Base-by-base conservation (phyloP, 1,140 invertebrate species). In the Diuraphis noxia region DNA sequence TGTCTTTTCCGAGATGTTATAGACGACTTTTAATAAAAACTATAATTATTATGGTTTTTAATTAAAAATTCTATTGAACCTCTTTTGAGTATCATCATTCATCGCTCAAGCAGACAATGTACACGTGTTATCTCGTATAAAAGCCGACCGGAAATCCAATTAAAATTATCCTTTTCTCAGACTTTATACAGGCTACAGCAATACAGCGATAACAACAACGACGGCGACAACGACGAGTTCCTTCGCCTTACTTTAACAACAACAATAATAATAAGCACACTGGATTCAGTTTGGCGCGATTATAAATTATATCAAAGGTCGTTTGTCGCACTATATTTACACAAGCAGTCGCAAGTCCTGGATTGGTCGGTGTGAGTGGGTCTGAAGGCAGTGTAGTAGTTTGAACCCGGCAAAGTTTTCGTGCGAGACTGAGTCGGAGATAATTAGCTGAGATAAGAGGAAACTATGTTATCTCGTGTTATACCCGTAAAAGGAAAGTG, bases 111-210 rank as follows among this genome's bases (percentile, higher is more conserved):
- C 38, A 77, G 38, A 77, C 46, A 90, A 79, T 79, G 88, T 90
- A 90, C 40, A 77, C 56, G 56, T 90, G 88, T 90, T 90, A 90
- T 90, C 88, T 90, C 25, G n/a, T 79, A 40, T 86, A 86, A 46
- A 77, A 77, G 72, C 40, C 40, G 88, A 34, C 88, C 88, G 88
- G 88, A 90, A 90, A 90, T 77, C 88, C 88, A 90, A 90, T 90
- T 90, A 90, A 90, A 90, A 90, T 40, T 41, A 90, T 90, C 88
- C 72, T 90, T 90, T 86, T 90, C 88, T 90, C 87, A 90, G 40
- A 79, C 46, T 38, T 86, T 86, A 40, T 41, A 82, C 79, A 36
- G 38, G n/a, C 56, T 63, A 82, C 40, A 38, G 86, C 52, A 41
- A 88, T 63, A n/a, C n/a, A 88, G 72, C 63, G 63, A 79, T 43